phyloP scores from a whole-genome alignment of 2,797 vertebrate genomes.

The Eulemur coronatus region DNA sequence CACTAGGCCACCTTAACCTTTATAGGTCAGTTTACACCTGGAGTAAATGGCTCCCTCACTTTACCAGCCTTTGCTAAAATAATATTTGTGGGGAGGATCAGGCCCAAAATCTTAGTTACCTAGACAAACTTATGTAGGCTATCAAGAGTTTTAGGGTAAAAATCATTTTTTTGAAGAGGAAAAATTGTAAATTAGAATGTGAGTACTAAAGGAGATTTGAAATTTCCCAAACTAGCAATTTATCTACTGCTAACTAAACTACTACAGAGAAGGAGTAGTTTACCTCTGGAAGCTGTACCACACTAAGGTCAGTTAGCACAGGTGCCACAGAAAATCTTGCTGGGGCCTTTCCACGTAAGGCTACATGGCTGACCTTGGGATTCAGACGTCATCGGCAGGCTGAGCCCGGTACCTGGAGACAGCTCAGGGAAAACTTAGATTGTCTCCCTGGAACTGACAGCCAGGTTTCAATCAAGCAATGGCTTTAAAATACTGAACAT shows the following conservation, averaged over 20 bases:
- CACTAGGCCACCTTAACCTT: too few species aligned
- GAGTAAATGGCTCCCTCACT: background rate
- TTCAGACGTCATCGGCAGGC: background rate
- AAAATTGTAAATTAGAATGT: background rate
- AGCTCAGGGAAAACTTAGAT: background rate
- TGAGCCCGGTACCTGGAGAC: background rate
- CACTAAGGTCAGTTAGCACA: background rate
- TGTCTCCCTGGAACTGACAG: background rate
- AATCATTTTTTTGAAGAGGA: background rate
- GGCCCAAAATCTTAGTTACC: background rate
- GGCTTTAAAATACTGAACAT: background rate
- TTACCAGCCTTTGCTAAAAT: background rate
- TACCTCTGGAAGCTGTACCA: background rate
- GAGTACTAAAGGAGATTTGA: background rate
- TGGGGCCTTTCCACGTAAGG: background rate
- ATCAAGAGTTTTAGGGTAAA: background rate
- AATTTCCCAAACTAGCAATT: background rate
- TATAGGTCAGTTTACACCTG: background rate
- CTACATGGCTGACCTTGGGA: background rate
- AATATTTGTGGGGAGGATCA: background rate
- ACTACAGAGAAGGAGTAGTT: background rate
- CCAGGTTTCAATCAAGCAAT: background rate
- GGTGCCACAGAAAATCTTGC: rapidly evolving
- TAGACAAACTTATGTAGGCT: background rate
- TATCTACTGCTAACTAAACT: background rate